phyloP scores from a whole-genome alignment of 2,113 vertebrate genomes.

The Chrysochloris asiatica region DNA sequence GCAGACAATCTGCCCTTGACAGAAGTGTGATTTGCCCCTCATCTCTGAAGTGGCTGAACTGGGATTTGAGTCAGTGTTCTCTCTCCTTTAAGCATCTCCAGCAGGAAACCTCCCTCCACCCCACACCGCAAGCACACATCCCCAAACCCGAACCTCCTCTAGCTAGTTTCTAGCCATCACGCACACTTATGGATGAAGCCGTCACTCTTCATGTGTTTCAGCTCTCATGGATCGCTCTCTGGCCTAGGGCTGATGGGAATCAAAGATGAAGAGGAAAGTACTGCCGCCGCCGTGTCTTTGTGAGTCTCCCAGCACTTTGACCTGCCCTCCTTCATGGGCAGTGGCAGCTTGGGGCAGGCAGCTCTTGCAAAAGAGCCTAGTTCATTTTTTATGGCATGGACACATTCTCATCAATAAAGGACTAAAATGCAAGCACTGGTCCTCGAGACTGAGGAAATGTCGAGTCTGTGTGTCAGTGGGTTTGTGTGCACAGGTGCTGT shows the following conservation, averaged over 20 bases:
- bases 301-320: constrained; percentile 21
- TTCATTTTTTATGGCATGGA: constrained; percentile 24
- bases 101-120: background rate
- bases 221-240: constrained; percentile 58
- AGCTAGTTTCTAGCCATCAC: background rate
- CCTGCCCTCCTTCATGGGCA: background rate
- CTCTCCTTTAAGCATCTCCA: background rate
- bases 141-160: background rate
- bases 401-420: constrained; percentile 64
- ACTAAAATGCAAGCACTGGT: constrained; percentile 33
- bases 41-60: background rate
- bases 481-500: background rate
- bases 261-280: constrained; percentile 76
- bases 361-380: background rate
- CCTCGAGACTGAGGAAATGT: background rate
- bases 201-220: constrained; percentile 71
- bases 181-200: background rate
- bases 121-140: too few species aligned
- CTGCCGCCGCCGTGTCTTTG: background rate
- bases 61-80: background rate
- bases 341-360: background rate
- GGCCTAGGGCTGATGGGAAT: constrained; percentile 85
- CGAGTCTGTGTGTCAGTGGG: background rate
- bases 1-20: too few species aligned
- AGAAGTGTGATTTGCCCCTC: too few species aligned